Conservation (phyloP, 2,888 invertebrate species). For the Cataglyphis livida region DNA sequence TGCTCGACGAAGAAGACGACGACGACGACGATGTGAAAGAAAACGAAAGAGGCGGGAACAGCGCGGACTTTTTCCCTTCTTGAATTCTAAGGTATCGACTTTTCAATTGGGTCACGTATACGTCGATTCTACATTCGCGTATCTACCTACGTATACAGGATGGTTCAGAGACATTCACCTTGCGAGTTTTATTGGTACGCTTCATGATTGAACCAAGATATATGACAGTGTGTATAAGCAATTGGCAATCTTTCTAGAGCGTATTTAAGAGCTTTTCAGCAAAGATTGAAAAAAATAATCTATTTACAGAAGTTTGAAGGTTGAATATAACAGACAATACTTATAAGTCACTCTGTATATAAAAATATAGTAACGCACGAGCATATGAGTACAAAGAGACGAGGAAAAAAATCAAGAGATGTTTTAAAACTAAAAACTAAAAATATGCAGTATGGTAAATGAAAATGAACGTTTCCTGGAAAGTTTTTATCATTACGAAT, state of each 20-base stretch:
- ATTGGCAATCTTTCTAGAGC: not conserved
- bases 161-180: not conserved
- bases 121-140: slow-evolving; percentile 19
- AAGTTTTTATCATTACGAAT: slow-evolving; percentile 2
- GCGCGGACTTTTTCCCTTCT: slow-evolving; percentile 29
- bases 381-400: not conserved
- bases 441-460: slow-evolving; percentile 51
- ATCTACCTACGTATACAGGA: not conserved
- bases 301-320: not conserved
- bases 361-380: not conserved
- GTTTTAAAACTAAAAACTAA: slow-evolving; percentile 63
- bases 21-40: slow-evolving; percentile 32
- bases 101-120: slow-evolving; percentile 73
- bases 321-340: not conserved
- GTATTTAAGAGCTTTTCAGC: not conserved
- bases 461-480: slow-evolving; percentile 58
- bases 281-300: not conserved
- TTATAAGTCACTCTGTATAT: not conserved
- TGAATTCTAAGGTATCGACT: slow-evolving; percentile 71
- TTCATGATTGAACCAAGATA: not conserved
- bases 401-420: slow-evolving; percentile 40
- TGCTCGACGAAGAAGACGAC: slow-evolving; percentile 38
- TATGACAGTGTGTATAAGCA: not conserved
- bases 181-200: not conserved
- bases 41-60: slow-evolving; percentile 50